phyloP scores from a whole-genome alignment of 2,888 invertebrate species.

The Creontiades dilutus region DNA sequence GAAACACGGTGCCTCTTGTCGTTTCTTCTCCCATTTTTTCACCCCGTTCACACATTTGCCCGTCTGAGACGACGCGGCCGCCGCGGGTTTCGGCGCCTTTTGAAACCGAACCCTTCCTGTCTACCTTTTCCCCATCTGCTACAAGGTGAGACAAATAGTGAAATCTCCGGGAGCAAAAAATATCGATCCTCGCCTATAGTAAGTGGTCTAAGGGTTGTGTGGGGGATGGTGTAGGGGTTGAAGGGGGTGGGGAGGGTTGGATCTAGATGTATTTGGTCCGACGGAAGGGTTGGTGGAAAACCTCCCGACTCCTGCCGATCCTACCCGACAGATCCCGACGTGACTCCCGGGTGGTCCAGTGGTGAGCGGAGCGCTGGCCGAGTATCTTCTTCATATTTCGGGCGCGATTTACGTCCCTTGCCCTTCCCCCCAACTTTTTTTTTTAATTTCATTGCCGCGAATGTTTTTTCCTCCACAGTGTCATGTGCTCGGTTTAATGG shows the following conservation, averaged over 20 bases:
- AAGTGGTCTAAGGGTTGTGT: slow-evolving; percentile 12
- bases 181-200: slow-evolving; percentile 55
- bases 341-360: slow-evolving; percentile 66
- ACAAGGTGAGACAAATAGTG: slow-evolving; percentile 56
- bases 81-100: slow-evolving; percentile 1
- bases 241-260: neutral
- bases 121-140: neutral
- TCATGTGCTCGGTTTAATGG: slow-evolving; percentile 62
- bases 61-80: neutral
- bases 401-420: slow-evolving; percentile 33
- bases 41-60: neutral
- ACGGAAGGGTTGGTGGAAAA: slow-evolving; percentile 41
- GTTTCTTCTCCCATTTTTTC: neutral
- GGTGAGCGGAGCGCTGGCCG: slow-evolving; percentile 68
- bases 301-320: slow-evolving; percentile 55
- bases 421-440: slow-evolving; percentile 24
- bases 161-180: slow-evolving; percentile 61
- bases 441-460: slow-evolving; percentile 42
- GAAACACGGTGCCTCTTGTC: neutral
- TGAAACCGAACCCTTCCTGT: neutral
- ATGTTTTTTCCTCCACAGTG: slow-evolving; percentile 50
- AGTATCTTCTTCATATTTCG: slow-evolving; percentile 56
- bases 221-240: neutral
- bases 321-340: slow-evolving; percentile 41
- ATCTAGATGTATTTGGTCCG: slow-evolving; percentile 41